Evolutionary conservation across 2,797 vertebrate species (phyloP).

Genomic region (Siniperca undulata): DNA sequence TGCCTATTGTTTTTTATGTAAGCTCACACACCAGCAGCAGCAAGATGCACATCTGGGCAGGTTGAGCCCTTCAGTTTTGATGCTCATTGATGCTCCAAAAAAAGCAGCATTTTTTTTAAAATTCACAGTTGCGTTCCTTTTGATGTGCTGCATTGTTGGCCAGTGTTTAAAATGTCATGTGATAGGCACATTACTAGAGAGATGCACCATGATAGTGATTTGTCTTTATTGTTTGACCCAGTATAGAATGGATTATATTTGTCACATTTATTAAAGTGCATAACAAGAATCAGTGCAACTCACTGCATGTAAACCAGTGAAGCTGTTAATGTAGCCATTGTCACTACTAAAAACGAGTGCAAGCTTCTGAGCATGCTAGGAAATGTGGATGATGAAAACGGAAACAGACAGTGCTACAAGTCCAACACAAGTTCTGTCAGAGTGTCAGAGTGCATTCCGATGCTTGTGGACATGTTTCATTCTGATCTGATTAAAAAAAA

Average conservation of each 20-base stretch:
- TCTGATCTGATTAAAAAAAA: slow-evolving; percentile 14
- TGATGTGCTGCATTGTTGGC: not conserved
- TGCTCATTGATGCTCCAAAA: too few species aligned
- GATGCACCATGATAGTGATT: not conserved
- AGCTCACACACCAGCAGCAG: not conserved
- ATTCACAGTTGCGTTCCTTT: not conserved
- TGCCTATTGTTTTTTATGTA: too few species aligned
- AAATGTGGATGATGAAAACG: not conserved
- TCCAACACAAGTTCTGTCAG: not conserved
- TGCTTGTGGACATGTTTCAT: not conserved
- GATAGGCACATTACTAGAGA: not conserved
- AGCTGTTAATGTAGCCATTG: not conserved
- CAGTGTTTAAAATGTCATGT: not conserved
- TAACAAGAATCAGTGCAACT: not conserved
- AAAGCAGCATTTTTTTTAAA: not conserved
- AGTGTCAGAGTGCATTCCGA: not conserved
- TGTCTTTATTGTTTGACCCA: not conserved
- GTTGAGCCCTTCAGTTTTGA: not conserved
- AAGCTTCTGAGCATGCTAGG: not conserved
- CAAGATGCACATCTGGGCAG: not conserved
- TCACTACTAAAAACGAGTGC: not conserved
- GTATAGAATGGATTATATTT: not conserved
- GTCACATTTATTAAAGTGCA: not conserved
- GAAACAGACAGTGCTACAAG: not conserved
- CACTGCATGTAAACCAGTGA: not conserved